Conservation (phyloP, 2,113 vertebrate species). For the Cottus gobio region DNA sequence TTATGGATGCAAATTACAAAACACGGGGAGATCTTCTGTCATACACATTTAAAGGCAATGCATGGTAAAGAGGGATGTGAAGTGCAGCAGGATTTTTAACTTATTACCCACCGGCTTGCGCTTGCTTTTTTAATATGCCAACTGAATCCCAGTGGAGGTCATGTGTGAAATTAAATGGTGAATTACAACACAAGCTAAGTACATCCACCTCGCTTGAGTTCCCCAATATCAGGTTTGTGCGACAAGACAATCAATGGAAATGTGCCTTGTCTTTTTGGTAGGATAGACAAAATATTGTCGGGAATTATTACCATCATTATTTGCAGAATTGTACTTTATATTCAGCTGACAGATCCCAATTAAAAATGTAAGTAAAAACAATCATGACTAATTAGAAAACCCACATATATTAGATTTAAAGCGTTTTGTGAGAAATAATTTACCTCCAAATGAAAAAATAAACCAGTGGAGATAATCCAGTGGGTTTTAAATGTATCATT, state of each 20-base stretch:
- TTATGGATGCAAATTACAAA: conserved; percentile 20
- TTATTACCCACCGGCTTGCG: neutral
- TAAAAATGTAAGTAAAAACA: neutral
- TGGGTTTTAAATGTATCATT: neutral
- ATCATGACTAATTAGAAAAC: neutral
- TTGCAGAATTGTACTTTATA: neutral
- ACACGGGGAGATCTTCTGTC: neutral
- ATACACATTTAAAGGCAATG: neutral
- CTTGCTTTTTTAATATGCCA: neutral
- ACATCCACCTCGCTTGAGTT: neutral
- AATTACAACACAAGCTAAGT: neutral
- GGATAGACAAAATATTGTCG: neutral
- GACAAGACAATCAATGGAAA: neutral
- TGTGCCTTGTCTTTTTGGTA: neutral
- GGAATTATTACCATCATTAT: neutral
- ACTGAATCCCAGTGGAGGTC: conserved; percentile 10
- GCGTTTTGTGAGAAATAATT: no score
- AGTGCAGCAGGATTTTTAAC: neutral
- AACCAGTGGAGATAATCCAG: neutral
- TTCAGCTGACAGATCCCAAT: neutral
- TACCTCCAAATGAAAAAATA: neutral
- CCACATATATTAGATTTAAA: neutral
- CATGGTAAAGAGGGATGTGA: neutral
- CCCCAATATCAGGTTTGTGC: neutral
- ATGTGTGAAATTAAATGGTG: conserved; percentile 30